Evolutionary conservation across 1,140 invertebrate genomes (phyloP).

Genomic region (Hydropsyche tenuis): DNA sequence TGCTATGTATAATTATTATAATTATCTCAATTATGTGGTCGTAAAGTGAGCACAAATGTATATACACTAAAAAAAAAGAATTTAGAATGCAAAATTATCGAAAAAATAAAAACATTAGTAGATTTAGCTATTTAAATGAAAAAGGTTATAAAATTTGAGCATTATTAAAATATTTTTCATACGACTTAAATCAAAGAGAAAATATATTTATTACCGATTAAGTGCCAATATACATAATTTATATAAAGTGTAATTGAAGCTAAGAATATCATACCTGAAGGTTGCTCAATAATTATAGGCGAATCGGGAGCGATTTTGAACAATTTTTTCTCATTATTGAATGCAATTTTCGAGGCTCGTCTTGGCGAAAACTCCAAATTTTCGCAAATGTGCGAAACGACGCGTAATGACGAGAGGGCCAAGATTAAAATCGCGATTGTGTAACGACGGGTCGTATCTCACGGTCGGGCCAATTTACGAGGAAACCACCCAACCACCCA

Average conservation of each 20-base stretch:
- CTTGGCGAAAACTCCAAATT: too few relatives aligned
- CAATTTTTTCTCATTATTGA: too few relatives aligned
- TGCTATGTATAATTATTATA: background rate
- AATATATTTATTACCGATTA: slow-evolving; percentile 3
- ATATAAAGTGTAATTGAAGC: too few relatives aligned
- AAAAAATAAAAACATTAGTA: too few relatives aligned
- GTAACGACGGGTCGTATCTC: background rate
- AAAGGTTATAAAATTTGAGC: too few relatives aligned
- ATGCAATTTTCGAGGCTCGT: too few relatives aligned
- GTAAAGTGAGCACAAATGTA: background rate
- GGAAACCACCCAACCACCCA: background rate
- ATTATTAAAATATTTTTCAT: too few relatives aligned
- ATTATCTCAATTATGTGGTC: background rate
- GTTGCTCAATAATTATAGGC: slow-evolving; percentile 24
- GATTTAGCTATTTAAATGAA: too few relatives aligned
- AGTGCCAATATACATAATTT: slow-evolving; percentile 19
- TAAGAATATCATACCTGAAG: slow-evolving; percentile 27
- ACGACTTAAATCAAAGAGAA: background rate
- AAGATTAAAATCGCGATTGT: background rate
- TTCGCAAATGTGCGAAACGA: too few relatives aligned
- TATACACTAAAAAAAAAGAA: too few relatives aligned
- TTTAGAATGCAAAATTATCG: too few relatives aligned
- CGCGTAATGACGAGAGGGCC: too few relatives aligned
- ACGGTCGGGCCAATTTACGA: background rate
- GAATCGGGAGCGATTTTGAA: background rate